Evolutionary conservation across 2,888 invertebrate genomes (phyloP).

Genomic region (Phortica okadai): DNA sequence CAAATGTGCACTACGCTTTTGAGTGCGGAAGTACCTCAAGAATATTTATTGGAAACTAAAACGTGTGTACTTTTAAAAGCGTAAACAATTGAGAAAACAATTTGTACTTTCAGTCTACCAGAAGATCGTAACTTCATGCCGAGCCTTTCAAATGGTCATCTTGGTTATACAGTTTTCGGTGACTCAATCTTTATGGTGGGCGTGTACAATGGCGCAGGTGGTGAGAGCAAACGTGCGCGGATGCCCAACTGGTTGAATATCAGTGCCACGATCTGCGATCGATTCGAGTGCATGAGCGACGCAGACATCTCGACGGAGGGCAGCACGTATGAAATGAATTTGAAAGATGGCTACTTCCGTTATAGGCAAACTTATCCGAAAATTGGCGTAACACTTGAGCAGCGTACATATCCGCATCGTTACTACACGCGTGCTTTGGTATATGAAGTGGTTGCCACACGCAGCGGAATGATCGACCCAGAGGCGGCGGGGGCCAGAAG

Average conservation of each 20-base stretch:
- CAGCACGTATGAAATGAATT: constrained; percentile 52
- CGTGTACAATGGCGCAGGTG: constrained; percentile 79
- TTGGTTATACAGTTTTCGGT: constrained; percentile 80
- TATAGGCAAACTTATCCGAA: constrained; percentile 37
- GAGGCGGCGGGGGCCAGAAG: not conserved
- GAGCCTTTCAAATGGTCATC: constrained; percentile 80
- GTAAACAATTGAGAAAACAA: no score
- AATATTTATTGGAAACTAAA: constrained; percentile 49
- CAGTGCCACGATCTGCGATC: constrained; percentile 53
- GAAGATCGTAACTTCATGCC: constrained; percentile 79
- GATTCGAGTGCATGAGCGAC: constrained; percentile 48
- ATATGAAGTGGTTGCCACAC: constrained; percentile 67
- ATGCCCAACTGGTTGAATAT: constrained; percentile 81
- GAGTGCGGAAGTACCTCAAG: constrained; percentile 34
- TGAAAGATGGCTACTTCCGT: constrained; percentile 57
- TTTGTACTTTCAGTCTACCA: constrained; percentile 76
- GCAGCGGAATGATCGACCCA: constrained; percentile 12
- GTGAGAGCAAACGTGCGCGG: constrained; percentile 79
- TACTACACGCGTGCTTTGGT: constrained; percentile 75
- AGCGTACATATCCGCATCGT: constrained; percentile 74
- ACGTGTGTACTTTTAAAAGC: constrained; percentile 44
- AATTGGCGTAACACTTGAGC: constrained; percentile 53
- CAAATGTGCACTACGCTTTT: not conserved
- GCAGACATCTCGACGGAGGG: constrained; percentile 44
- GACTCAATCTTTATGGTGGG: constrained; percentile 81